phyloP scores from a whole-genome alignment of 2,797 vertebrate species.

The Takifugu ocellatus region DNA sequence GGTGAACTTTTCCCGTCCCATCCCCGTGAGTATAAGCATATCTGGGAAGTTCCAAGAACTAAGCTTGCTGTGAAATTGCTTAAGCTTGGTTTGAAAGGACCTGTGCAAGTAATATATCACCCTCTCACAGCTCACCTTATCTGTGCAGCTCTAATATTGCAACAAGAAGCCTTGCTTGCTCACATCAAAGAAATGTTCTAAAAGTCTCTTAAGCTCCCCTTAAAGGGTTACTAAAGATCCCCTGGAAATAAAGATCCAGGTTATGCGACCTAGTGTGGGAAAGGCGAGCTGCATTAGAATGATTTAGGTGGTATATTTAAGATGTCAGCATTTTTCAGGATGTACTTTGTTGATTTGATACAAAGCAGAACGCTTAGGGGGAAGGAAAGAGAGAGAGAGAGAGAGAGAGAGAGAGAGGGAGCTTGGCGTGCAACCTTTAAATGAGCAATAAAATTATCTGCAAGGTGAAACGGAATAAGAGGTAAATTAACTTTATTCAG shows the following conservation, averaged over 20 bases:
- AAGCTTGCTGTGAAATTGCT: conserved; percentile 75
- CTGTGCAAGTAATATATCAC: conserved; percentile 73
- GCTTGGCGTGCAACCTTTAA: background rate
- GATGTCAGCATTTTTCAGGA: conserved; percentile 24
- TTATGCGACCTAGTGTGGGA: conserved; percentile 65
- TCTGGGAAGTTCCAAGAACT: conserved; percentile 40
- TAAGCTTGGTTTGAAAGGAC: conserved; percentile 69
- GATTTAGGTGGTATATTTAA: conserved; percentile 40
- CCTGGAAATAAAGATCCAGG: conserved; percentile 54
- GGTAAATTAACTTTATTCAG: conserved; percentile 90
- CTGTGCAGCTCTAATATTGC: conserved; percentile 63
- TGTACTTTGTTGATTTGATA: conserved; percentile 4
- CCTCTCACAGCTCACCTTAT: conserved; percentile 71
- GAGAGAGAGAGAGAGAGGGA: too few relatives aligned
- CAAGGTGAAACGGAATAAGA: conserved; percentile 31
- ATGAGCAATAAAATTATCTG: conserved; percentile 14
- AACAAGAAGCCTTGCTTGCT: conserved; percentile 65
- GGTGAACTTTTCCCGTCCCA: conserved; percentile 35
- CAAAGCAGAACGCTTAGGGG: background rate
- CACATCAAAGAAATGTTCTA: conserved; percentile 73
- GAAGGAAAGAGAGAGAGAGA: too few relatives aligned
- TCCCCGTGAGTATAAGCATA: conserved; percentile 44
- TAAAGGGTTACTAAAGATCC: conserved; percentile 67
- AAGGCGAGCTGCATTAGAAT: conserved; percentile 44
- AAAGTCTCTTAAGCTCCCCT: conserved; percentile 73